Base-by-base conservation (phyloP, 2,888 invertebrate genomes). In the Mythimna vitellina region DNA sequence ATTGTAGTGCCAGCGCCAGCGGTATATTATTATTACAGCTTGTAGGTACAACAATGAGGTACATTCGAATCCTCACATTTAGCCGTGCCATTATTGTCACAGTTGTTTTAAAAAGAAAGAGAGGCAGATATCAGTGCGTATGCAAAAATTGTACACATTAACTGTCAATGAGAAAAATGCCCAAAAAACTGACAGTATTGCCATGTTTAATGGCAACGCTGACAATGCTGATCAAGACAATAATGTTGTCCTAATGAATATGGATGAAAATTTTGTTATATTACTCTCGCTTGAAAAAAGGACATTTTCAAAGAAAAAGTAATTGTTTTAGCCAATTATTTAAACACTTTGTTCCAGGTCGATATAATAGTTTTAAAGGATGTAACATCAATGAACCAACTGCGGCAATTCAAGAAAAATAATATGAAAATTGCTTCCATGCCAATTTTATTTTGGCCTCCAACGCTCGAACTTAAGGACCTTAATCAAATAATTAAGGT, bases 341-440 rank as follows among this genome's bases (percentile, higher is more conserved):
- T 5, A 67, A 73, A 61, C 61, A 56, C 20, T 73, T 74, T 65
- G 35, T 85, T 85, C 64, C 68, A 89, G 88, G 82, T 88, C 46
- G 88, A 90, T 66, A 74, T 90, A 38, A 72, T 91, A 76, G 88
- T 92, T 80, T 70, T 90, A 65, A 91, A 90, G 74, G 85, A 90
- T 71, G 79, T 89, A 25, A 65, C 53, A 12, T 82, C 73, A 42
- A 70, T 71, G 64, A 70, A 83, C 42, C 82, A 89, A 79, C 78
- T 90, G 56, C 72, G 77, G 53, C 73, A 84, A 73, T 88, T 87
- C 72, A 87, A 82, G 69, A 78, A 84, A 76, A 63, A 66, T 68
- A 85, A 87, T 77, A 64, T 70, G 51, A 79, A 88, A 78, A 78
- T 84, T 56, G 71, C 78, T 78, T 86, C 87, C 14, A 78, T 85